These are phyloP conservation scores for Sicus ferrugineus DNA, from an alignment of 2,888 invertebrate genomes.

Conservation along the genomic window DNA sequence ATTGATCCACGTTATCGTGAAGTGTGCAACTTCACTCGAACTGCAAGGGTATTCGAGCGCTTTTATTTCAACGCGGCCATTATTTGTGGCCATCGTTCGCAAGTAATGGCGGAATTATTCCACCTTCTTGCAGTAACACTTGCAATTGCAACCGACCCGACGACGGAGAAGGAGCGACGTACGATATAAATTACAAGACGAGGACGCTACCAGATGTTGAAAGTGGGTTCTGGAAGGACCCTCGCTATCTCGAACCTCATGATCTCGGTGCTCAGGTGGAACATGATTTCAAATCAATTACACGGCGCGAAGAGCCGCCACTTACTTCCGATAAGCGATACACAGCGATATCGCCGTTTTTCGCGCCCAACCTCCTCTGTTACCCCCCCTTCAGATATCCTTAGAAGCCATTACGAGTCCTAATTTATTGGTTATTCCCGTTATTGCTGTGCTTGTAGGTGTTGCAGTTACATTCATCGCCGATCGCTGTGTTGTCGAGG, in stretches of 20 bases:
- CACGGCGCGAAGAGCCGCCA: not conserved
- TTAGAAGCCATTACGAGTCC: too few species aligned
- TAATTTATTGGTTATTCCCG: not conserved
- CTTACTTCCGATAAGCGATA: slow-evolving; percentile 1
- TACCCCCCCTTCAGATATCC: too few species aligned
- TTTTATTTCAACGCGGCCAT: not conserved
- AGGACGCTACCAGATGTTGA: slow-evolving; percentile 7
- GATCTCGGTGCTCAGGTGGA: too few species aligned
- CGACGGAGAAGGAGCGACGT: not conserved
- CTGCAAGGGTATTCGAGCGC: too few species aligned
- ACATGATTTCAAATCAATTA: not conserved
- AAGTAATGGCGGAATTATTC: slow-evolving; percentile 14
- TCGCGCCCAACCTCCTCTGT: too few species aligned
- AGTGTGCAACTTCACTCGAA: too few species aligned
- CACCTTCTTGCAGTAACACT: slow-evolving; percentile 12
- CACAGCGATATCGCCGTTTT: too few species aligned
- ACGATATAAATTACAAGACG: not conserved
- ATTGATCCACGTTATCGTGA: too few species aligned
- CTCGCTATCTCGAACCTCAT: not conserved
- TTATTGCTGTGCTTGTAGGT: not conserved
- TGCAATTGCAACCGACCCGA: slow-evolving; percentile 14
- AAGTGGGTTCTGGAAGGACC: not conserved
- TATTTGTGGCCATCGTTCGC: not conserved
- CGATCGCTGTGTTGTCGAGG: not conserved
- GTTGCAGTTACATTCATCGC: not conserved